These are phyloP conservation scores for Polyergus mexicanus DNA, from an alignment of 1,140 invertebrate genomes.

Conservation along the genomic window DNA sequence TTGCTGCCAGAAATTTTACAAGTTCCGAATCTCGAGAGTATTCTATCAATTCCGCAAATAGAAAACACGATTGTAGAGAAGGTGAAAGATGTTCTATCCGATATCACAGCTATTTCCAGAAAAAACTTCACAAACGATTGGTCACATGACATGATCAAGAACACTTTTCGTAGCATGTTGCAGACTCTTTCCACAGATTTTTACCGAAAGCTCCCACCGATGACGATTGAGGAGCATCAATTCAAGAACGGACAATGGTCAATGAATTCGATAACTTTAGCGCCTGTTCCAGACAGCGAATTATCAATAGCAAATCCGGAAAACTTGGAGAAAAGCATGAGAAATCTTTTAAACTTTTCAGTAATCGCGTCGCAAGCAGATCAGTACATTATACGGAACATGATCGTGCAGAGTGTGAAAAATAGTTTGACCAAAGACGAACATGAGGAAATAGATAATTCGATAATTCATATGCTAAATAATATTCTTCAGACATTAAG, in stretches of 20 bases:
- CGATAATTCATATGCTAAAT: conserved; percentile 70
- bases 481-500: conserved; percentile 52
- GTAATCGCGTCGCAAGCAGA: conserved; percentile 67
- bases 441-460: conserved; percentile 64
- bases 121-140: conserved; percentile 55
- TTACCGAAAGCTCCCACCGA: conserved; percentile 32
- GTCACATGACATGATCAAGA: conserved; percentile 57
- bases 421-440: conserved; percentile 62
- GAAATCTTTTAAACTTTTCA: conserved; percentile 70
- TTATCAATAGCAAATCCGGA: neutral
- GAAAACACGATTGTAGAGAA: conserved; percentile 73
- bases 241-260: conserved; percentile 62
- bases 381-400: conserved; percentile 72
- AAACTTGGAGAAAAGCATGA: conserved; percentile 47
- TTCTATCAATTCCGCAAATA: conserved; percentile 76
- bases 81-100: conserved; percentile 67
- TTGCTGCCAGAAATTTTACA: conserved; percentile 75
- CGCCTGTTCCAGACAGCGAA: neutral
- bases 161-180: conserved; percentile 62
- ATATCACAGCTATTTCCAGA: conserved; percentile 53
- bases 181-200: neutral
- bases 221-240: conserved; percentile 63
- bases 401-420: conserved; percentile 78
- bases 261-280: conserved; percentile 36
- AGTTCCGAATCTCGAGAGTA: conserved; percentile 71